These are phyloP conservation scores for Gila orcuttii DNA, from an alignment of 2,113 vertebrate genomes.

Conservation along the genomic window DNA sequence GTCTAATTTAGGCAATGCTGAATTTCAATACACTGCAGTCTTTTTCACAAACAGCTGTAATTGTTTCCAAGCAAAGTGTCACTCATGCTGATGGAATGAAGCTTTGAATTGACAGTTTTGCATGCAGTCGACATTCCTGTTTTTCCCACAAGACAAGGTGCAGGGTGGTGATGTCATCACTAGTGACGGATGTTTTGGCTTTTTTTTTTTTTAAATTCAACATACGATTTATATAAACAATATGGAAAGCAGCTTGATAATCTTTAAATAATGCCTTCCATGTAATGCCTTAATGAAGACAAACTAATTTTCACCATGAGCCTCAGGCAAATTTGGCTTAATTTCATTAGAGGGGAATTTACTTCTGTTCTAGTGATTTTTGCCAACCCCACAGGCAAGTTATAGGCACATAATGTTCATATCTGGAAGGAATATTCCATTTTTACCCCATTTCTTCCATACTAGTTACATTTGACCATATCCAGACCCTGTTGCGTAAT, in stretches of 20 bases:
- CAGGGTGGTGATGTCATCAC: not conserved
- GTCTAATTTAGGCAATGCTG: not conserved
- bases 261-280: not conserved
- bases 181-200: not conserved
- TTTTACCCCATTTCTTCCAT: not conserved
- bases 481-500: constrained; percentile 28
- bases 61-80: constrained; percentile 5
- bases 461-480: not conserved
- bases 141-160: not conserved
- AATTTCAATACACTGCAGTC: not conserved
- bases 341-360: constrained; percentile 15
- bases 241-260: not conserved
- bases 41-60: not conserved
- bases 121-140: not conserved
- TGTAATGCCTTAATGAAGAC: constrained; percentile 8
- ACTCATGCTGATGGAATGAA: constrained; percentile 9
- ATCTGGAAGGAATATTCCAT: not conserved
- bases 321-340: not conserved
- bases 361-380: constrained; percentile 4
- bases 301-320: not conserved
- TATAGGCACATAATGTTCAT: not conserved
- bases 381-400: constrained; percentile 15
- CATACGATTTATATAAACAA: not conserved
- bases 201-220: not conserved
- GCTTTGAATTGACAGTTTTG: not conserved